These are phyloP conservation scores for Antechinus flavipes DNA, from an alignment of 2,113 vertebrate genomes.

Conservation along the genomic window DNA sequence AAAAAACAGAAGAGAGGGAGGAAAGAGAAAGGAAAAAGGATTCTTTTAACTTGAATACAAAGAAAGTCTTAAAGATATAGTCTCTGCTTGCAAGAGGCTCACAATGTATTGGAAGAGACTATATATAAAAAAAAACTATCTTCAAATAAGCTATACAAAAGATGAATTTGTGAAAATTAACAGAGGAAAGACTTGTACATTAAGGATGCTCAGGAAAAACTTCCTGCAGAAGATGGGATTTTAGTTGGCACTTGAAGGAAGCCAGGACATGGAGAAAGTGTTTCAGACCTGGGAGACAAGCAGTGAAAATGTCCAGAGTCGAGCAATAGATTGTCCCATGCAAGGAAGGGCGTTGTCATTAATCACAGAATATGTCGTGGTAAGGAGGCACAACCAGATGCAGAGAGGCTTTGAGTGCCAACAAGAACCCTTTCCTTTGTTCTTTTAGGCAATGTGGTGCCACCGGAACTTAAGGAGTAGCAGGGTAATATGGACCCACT, in stretches of 20 bases:
- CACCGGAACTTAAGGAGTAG: not conserved
- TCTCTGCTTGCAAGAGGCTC: not conserved
- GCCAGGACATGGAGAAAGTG: not conserved
- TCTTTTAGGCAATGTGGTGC: not conserved
- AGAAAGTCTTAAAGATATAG: not conserved
- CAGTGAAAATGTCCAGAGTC: not conserved
- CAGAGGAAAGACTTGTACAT: not conserved
- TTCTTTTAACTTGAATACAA: constrained; percentile 56
- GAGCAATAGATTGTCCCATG: not conserved
- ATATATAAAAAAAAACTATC: not conserved
- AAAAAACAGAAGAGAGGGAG: not conserved
- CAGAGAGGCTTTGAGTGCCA: not conserved
- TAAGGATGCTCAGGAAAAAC: not conserved
- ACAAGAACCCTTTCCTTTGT: not conserved
- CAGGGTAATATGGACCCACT: not conserved
- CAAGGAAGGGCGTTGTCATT: not conserved
- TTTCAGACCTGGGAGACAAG: not conserved
- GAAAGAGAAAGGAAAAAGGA: constrained; percentile 60
- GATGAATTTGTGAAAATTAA: not conserved
- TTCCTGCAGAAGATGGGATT: not conserved
- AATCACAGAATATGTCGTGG: not conserved
- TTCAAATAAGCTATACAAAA: not conserved
- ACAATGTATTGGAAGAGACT: not conserved
- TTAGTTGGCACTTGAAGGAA: not conserved
- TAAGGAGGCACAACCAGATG: not conserved